Base-by-base conservation (phyloP, 2,888 invertebrate species). In the Ormyrus thymus region DNA sequence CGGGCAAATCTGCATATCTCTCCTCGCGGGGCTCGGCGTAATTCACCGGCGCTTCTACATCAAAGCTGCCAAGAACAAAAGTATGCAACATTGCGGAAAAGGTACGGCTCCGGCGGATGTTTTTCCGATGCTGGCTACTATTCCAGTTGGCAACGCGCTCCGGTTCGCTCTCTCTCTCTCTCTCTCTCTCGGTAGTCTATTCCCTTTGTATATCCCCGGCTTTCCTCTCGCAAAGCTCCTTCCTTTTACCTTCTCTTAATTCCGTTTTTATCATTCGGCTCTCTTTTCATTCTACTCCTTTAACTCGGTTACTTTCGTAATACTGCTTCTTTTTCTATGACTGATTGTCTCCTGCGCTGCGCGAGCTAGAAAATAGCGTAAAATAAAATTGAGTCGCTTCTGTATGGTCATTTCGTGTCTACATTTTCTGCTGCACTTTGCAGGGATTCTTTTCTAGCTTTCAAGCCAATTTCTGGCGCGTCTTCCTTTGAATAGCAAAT, bases 21-120 rank as follows among this genome's bases (percentile, higher is more conserved):
- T 53, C 3, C 65, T 64, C 2, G 48, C 0, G 7, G 13, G 8
- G 53, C 55, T 48, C 0, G 7, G 13, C 43, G 53, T 55, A 61
- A 50, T 51, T 45, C 45, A 15, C 13, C 45, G 6, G 7, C 55
- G 51, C 65, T 46, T n/a, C 9, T 45, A n/a, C 48, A 11, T 65
- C 55, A 65, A 59, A 71, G 76, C 15, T 76, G 65, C 76, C 74
- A 71, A 71, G 53, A 64, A 76, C 69, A 58, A 65, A 69, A 65
- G 51, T 71, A 51, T 13, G 43, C 7, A 29, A 46, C 56, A 43
- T 65, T 10, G 29, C 5, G 13, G 29, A 45, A 51, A 74, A 74
- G n/a, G n/a, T 43, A 55, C 55, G 10, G 5, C 55, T 29, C 29
- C 29, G 29, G 29, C 61, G 46, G 46, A 66, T 71, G 45, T 55